A percentile compares a stretch with the other conserved stretches of the same genome.
These are phyloP conservation scores for Porites australiensis DNA, from an alignment of 64 coral and sea anemone genomes.

Conservation along the genomic window DNA sequence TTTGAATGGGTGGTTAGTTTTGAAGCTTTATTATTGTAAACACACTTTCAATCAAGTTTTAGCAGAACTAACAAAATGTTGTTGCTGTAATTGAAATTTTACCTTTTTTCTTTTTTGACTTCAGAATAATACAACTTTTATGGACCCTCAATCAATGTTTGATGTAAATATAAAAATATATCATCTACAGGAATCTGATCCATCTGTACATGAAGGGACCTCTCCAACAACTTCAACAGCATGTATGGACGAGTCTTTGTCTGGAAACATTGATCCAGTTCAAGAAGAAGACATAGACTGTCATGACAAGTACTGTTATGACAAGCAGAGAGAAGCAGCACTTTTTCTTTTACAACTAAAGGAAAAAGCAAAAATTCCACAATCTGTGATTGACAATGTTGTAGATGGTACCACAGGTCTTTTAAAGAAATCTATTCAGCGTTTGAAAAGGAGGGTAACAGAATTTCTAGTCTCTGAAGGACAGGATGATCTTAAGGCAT, in stretches of 20 bases:
- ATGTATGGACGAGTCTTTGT: not conserved
- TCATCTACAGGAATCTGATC: not conserved
- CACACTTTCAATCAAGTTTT: not conserved
- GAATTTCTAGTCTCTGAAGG: not conserved
- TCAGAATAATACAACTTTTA: not conserved
- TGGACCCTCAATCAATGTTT: too few relatives aligned
- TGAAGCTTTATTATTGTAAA: not conserved
- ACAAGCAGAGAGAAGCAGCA: not conserved
- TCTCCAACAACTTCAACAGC: not conserved
- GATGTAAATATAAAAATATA: not conserved
- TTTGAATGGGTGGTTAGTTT: not conserved
- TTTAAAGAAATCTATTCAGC: not conserved
- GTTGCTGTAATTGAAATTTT: not conserved
- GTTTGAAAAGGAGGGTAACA: not conserved
- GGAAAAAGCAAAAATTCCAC: not conserved
- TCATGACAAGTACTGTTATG: too few relatives aligned
- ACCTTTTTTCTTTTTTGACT: not conserved
- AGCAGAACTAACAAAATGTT: not conserved
- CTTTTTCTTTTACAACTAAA: slow-evolving; percentile 15
- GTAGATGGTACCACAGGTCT: not conserved
- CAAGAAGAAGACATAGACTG: not conserved
- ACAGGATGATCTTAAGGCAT: not conserved
- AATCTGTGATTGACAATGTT: slow-evolving; percentile 10
- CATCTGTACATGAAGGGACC: not conserved
- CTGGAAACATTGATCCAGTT: not conserved